A percentile compares a stretch with the other conserved stretches of the same genome.
Conservation (phyloP, 2,888 invertebrate species). For the Ecliptopera silaceata region DNA sequence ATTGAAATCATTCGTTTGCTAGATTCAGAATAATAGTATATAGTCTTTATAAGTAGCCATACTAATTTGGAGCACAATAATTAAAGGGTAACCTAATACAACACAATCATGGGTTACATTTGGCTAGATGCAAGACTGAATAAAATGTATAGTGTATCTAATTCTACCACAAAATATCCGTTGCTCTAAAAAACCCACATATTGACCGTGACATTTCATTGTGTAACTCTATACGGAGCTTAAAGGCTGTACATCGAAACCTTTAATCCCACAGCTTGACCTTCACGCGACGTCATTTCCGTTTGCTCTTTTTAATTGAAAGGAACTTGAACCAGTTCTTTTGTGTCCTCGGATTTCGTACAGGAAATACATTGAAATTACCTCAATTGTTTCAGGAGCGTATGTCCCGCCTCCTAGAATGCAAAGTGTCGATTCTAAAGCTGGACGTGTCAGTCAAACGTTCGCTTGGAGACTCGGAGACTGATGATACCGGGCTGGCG, state of each 20-base stretch:
- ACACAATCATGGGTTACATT: too few relatives aligned
- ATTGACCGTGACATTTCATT: slow-evolving; percentile 23
- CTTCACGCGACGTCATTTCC: slow-evolving; percentile 30
- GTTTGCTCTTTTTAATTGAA: slow-evolving; percentile 3
- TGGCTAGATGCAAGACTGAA: too few relatives aligned
- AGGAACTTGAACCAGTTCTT: not conserved
- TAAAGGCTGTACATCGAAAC: slow-evolving; percentile 20
- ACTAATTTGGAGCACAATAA: too few relatives aligned
- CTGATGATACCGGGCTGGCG: slow-evolving; percentile 80
- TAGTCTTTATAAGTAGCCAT: too few relatives aligned
- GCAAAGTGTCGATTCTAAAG: slow-evolving; percentile 82
- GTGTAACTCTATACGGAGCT: slow-evolving; percentile 14
- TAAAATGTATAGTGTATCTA: too few relatives aligned
- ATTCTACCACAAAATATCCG: not conserved
- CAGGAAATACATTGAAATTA: not conserved
- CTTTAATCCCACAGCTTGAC: slow-evolving; percentile 27
- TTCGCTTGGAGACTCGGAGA: slow-evolving; percentile 75
- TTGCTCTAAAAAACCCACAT: slow-evolving; percentile 11
- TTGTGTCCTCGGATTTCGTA: not conserved
- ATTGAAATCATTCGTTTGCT: too few relatives aligned
- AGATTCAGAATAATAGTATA: too few relatives aligned
- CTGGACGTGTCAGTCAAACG: slow-evolving; percentile 84
- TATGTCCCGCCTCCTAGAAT: slow-evolving; percentile 77
- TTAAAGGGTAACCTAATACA: too few relatives aligned
- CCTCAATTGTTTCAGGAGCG: slow-evolving; percentile 64